Evolutionary conservation across 2,888 invertebrate genomes (phyloP).

Genomic region (Scrobipalpa costella): DNA sequence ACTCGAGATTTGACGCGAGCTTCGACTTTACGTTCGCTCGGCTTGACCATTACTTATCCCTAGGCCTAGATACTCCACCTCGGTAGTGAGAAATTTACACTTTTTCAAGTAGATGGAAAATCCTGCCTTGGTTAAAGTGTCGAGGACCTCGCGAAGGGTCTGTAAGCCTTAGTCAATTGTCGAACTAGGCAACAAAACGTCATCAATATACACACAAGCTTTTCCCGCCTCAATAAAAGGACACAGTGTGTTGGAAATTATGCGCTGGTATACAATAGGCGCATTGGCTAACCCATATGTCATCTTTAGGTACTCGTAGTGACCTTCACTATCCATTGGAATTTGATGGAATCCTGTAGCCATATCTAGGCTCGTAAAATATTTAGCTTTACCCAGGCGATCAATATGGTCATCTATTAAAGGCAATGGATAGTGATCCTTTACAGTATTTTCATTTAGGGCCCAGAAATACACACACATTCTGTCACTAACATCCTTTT

Average conservation of each 20-base stretch:
- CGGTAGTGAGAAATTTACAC: constrained; percentile 25
- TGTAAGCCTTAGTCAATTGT: neutral
- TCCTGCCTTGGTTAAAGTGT: constrained; percentile 17
- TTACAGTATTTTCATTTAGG: no score
- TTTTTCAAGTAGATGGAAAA: constrained; percentile 29
- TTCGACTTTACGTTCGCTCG: constrained; percentile 12
- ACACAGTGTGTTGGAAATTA: constrained; percentile 18
- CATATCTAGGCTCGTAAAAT: no score
- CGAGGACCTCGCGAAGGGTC: neutral
- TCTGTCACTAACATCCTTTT: no score
- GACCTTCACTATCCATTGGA: no score
- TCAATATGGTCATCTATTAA: no score
- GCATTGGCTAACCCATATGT: constrained; percentile 30
- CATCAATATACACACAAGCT: constrained; percentile 23
- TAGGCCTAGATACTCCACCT: constrained; percentile 29
- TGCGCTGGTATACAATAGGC: constrained; percentile 28
- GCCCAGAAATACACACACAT: no score
- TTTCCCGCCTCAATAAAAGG: constrained; percentile 21
- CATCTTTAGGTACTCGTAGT: constrained; percentile 31
- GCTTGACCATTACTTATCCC: constrained; percentile 16
- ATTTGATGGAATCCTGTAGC: no score
- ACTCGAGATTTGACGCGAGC: neutral
- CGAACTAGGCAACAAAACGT: neutral
- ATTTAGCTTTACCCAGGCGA: no score
- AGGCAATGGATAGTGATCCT: no score